Conservation (phyloP, 2,888 invertebrate genomes). For the Troides oblongomaculatus region DNA sequence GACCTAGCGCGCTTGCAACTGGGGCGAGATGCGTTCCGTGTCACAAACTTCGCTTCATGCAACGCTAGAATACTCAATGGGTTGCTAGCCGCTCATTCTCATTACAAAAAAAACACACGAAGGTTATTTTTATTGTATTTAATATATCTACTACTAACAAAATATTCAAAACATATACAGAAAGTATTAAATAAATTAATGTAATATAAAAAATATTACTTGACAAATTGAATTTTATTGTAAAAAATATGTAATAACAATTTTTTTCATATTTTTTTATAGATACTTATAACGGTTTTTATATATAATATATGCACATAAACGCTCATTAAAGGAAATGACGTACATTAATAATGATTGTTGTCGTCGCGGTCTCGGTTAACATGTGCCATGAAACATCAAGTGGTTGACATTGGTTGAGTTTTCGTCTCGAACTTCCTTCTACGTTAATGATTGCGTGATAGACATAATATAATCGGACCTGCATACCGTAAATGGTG, state of each 20-base stretch:
- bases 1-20: conserved; percentile 57
- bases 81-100: not conserved
- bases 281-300: not conserved
- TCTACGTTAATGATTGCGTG: conserved; percentile 45
- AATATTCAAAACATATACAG: too few species aligned
- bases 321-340: conserved; percentile 8
- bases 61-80: conserved; percentile 22
- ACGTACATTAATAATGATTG: conserved; percentile 35
- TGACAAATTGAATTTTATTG: not conserved
- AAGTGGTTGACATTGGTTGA: conserved; percentile 61
- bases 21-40: conserved; percentile 62
- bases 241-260: not conserved
- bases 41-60: conserved; percentile 48
- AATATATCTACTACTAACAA: not conserved
- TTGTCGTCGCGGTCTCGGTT: conserved; percentile 50
- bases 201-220: too few species aligned
- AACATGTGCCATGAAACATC: conserved; percentile 46
- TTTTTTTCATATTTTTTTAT: not conserved
- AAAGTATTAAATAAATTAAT: too few species aligned
- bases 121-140: not conserved
- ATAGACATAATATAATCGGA: conserved; percentile 49
- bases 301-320: not conserved
- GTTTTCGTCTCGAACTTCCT: conserved; percentile 58
- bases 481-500: conserved; percentile 40
- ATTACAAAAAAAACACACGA: not conserved